These are phyloP conservation scores for Damaliscus lunatus DNA, from an alignment of 2,113 vertebrate genomes.

Conservation along the genomic window DNA sequence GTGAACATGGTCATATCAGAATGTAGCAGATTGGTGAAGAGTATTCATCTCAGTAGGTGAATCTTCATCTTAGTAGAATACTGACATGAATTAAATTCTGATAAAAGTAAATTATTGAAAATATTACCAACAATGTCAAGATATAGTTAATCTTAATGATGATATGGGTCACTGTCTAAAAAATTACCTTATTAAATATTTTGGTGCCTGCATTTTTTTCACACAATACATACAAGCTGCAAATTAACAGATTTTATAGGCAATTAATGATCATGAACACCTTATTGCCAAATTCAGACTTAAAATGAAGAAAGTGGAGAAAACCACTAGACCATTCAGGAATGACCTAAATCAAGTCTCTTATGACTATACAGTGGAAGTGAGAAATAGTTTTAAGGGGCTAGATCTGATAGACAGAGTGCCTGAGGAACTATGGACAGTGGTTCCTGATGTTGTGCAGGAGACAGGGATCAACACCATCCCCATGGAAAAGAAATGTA, in stretches of 20 bases:
- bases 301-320: too few species aligned
- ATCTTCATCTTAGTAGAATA: not conserved
- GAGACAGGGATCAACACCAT: too few species aligned
- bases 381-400: too few species aligned
- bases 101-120: not conserved
- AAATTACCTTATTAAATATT: not conserved
- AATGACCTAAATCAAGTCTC: too few species aligned
- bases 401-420: too few species aligned
- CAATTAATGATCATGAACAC: not conserved
- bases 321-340: too few species aligned
- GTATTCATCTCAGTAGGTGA: not conserved
- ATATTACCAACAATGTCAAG: not conserved
- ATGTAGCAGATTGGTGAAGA: not conserved
- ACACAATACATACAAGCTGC: not conserved
- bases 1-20: not conserved
- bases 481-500: too few species aligned
- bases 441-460: too few species aligned
- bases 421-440: too few species aligned
- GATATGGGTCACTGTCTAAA: not conserved
- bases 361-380: too few species aligned
- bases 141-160: not conserved
- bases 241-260: not conserved
- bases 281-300: too few species aligned
- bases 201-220: not conserved
- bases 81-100: not conserved